Evolutionary conservation across 2,113 vertebrate species (phyloP), one percentile per base, ranked within the genome.

Genomic region (Oryctolagus cuniculus): DNA sequence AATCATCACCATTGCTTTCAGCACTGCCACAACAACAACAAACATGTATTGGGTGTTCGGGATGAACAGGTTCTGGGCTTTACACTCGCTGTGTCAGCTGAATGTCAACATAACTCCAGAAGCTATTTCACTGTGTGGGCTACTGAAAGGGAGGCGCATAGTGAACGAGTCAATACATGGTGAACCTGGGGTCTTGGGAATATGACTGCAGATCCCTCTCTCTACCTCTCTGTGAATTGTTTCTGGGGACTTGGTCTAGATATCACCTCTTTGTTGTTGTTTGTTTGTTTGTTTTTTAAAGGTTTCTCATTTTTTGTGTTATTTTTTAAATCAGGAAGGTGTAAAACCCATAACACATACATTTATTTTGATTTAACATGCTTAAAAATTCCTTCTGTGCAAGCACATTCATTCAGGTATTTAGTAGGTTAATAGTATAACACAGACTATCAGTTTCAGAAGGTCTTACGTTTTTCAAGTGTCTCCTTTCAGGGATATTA

Each of bases 261-360:
- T 53, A 10, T 66, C 4, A n/a, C 51, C 38, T 36, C 34, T 58
- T 58, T 44, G 44, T 44, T 44, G 44, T 44, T 44, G 44, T 44
- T 44, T 44, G 44, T 44, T 44, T 44, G 5, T 13, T 13, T 58
- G 4, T 55, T 58, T 13, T 73, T 83, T 61, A 29, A 13, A 74
- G 16, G 7, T 70, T 6, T 86, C 29, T 79, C 82, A 34, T 72
- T 38, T 83, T 70, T 89, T 53, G 38, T 89, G 61, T 63, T 64
- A 90, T 67, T 58, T 70, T 90, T 82, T 75, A 53, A 73, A 78
- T 29, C 64, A 95, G 15, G 17, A 87, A 89, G 93, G 75, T 79
- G 8, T 83, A 89, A 22, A 79, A 31, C 66, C 24, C 0, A 64
- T 75, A 44, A 51, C 53, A 49, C 61, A 61, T 49, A 66, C 4